phyloP scores from a whole-genome alignment of 2,888 invertebrate species.

The Entomobrya multifasciata region DNA sequence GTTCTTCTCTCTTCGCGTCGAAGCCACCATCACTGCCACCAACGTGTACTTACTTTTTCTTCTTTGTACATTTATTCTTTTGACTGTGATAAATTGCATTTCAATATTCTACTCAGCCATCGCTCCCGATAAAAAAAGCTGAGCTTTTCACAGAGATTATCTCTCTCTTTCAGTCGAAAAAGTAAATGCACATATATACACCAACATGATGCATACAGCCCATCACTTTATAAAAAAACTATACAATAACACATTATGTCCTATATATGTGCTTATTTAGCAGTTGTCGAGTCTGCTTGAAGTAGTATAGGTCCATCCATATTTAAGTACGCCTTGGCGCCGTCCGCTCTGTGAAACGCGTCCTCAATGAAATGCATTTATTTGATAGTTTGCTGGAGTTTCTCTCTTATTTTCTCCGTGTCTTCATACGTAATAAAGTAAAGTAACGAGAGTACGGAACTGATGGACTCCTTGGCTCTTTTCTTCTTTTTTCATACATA shows the following conservation, averaged over 20 bases:
- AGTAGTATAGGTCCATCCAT: conserved; percentile 59
- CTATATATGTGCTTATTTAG: conserved; percentile 18
- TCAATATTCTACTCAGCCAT: conserved; percentile 77
- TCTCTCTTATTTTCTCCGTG: not conserved
- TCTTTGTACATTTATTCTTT: conserved; percentile 27
- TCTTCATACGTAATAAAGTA: not conserved
- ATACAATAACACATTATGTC: not conserved
- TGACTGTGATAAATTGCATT: conserved; percentile 78
- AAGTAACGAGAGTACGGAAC: conserved; percentile 20
- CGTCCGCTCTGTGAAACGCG: conserved; percentile 34
- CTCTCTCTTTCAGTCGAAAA: conserved; percentile 26
- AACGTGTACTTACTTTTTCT: conserved; percentile 8
- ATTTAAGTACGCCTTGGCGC: conserved; percentile 69
- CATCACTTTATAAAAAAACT: too few species aligned
- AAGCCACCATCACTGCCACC: not conserved
- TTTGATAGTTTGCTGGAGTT: conserved; percentile 39
- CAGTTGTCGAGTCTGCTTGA: too few species aligned
- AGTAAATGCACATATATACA: too few species aligned
- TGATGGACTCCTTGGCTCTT: conserved; percentile 7
- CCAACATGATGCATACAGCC: not conserved
- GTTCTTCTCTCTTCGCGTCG: conserved; percentile 29
- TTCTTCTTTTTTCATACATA: not conserved
- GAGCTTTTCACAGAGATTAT: conserved; percentile 68
- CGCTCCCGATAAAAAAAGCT: conserved; percentile 74
- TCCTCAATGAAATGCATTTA: conserved; percentile 45